Evolutionary conservation across 1,140 invertebrate species (phyloP).

Genomic region (Drosophila kikkawai): DNA sequence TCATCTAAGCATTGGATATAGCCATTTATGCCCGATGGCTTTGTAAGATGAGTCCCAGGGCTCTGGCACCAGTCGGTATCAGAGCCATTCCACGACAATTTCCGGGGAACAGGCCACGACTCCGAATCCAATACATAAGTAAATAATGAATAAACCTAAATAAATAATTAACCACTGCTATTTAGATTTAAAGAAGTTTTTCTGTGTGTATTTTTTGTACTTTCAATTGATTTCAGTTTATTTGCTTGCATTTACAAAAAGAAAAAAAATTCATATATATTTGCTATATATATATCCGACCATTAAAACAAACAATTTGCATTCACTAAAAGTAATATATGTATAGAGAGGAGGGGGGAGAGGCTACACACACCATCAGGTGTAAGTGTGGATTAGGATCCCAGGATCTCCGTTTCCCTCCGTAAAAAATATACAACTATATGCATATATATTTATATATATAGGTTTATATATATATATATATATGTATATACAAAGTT

Average conservation of each 20-base stretch:
- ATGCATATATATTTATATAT: constrained; percentile 51
- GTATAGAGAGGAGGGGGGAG: neutral
- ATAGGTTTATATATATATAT: neutral
- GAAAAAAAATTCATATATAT: constrained; percentile 2
- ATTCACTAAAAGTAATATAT: constrained; percentile 30
- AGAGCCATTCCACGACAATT: neutral
- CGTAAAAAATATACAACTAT: constrained; percentile 60
- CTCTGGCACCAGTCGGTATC: neutral
- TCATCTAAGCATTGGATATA: neutral
- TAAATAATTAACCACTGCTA: neutral
- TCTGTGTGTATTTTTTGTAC: neutral
- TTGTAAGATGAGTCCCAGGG: constrained; percentile 1
- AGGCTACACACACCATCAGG: neutral
- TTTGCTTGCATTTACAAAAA: constrained; percentile 35
- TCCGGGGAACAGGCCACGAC: neutral
- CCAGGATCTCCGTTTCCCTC: constrained; percentile 22
- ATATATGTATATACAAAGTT: constrained; percentile 52
- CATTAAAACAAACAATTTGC: constrained; percentile 60
- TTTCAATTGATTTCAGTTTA: constrained; percentile 16
- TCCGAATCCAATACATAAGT: neutral
- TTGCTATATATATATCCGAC: constrained; percentile 21
- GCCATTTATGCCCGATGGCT: neutral
- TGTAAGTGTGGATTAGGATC: neutral
- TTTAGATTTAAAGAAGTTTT: neutral
- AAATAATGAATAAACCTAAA: neutral